phyloP scores from a whole-genome alignment of 2,888 invertebrate genomes.

The Leptinotarsa juncta region DNA sequence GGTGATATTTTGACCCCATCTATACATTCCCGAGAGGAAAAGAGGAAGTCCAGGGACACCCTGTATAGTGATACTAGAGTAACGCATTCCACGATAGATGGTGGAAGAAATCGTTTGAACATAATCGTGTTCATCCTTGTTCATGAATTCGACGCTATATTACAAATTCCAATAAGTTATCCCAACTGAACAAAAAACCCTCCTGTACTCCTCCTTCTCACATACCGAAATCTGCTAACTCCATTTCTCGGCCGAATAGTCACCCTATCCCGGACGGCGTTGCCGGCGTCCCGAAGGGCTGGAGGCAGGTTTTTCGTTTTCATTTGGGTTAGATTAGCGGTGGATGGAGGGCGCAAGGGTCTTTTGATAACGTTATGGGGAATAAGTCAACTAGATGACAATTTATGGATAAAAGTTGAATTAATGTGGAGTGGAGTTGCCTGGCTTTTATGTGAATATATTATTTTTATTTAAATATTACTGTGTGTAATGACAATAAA shows the following conservation, averaged over 20 bases:
- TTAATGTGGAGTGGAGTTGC: conserved; percentile 14
- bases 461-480: neutral
- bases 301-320: conserved; percentile 57
- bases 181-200: conserved; percentile 1
- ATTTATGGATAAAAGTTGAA: conserved; percentile 30
- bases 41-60: too few relatives aligned
- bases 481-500: neutral
- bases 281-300: conserved; percentile 44
- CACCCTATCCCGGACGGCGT: conserved; percentile 52
- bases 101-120: too few relatives aligned
- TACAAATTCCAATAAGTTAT: conserved; percentile 9
- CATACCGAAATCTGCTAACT: conserved; percentile 62
- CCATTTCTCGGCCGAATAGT: conserved; percentile 63
- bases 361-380: conserved; percentile 34
- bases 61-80: too few relatives aligned
- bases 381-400: conserved; percentile 40
- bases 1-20: too few relatives aligned
- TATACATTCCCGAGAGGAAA: too few relatives aligned
- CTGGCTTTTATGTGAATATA: conserved; percentile 3
- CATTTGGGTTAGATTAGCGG: conserved; percentile 61
- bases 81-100: too few relatives aligned
- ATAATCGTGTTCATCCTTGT: too few relatives aligned
- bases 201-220: conserved; percentile 9
- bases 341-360: conserved; percentile 32
- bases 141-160: neutral